A percentile compares a stretch with the other conserved stretches of the same genome.
Conservation (phyloP, 2,113 vertebrate genomes). For the Trematomus loennbergii region DNA sequence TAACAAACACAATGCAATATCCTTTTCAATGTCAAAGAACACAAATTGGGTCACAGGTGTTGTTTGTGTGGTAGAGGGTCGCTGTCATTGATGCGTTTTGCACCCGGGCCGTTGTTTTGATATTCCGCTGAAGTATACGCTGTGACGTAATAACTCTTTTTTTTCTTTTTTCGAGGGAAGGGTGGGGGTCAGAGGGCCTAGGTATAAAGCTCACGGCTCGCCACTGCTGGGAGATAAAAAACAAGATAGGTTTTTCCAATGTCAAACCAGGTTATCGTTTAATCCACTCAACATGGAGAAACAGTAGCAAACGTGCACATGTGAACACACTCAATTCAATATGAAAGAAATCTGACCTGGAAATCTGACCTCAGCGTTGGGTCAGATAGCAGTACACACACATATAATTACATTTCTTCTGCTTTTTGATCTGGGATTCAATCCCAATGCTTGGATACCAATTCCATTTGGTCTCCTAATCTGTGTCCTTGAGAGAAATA, state of each 20-base stretch:
- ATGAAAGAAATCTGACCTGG: slow-evolving; percentile 43
- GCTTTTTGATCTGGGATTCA: slow-evolving; percentile 4
- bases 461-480: slow-evolving; percentile 23
- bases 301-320: background rate
- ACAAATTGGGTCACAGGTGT: no score
- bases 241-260: slow-evolving; percentile 12
- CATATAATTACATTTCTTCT: background rate
- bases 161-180: no score
- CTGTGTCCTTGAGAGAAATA: slow-evolving; percentile 12
- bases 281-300: slow-evolving; percentile 57
- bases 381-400: slow-evolving; percentile 27
- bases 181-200: no score
- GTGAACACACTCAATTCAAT: slow-evolving; percentile 20
- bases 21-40: no score
- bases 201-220: no score
- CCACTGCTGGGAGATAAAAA: background rate
- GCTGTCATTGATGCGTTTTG: no score
- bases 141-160: no score
- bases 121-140: no score
- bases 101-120: no score
- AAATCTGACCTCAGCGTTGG: slow-evolving; percentile 44
- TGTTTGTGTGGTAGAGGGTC: no score
- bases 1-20: no score
- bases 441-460: slow-evolving; percentile 1
- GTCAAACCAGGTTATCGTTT: slow-evolving; percentile 50